Base-by-base conservation (phyloP, 2,888 invertebrate genomes). In the Tineola bisselliella region DNA sequence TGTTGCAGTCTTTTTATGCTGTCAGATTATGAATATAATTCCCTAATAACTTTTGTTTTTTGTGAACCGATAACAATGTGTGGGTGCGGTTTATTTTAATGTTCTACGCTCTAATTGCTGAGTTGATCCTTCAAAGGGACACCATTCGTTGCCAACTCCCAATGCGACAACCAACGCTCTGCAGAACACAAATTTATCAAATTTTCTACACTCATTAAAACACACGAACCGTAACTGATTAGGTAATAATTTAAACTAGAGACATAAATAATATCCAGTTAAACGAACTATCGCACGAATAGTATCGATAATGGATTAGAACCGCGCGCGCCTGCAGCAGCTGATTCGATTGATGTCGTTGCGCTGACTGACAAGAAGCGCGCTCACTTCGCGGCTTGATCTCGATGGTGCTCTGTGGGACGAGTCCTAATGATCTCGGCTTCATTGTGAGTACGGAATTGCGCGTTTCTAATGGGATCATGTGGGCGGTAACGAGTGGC, bases 311-410 rank as follows among this genome's bases (percentile, higher is more conserved):
- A 48, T 17, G 48, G 48, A 48, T 48, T 17, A 8, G 15, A 15
- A 17, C 68, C 18, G 43, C 44, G 71, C 74, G 69, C 75, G 72
- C 67, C 65, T 66, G 71, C 68, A 70, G 70, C 75, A 74, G 72
- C 77, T 74, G 70, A 76, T 75, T 79, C 73, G 75, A 74, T 75
- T 75, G 79, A 73, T 80, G 81, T 77, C 81, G 79, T 74, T 72
- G 78, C 67, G 68, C 68, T 74, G 79, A 84, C 84, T 84, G 84
- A 79, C 62, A 38, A 48, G 54, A 30, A 61, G 38, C 61, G 59
- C 25, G 59, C 19, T 54, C 48, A 25, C 54, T 25, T 58, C 76
- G 72, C 72, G 71, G 67, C 71, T 67, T 64, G 64, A 15, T 48
- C 19, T 12, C 52, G 52, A n/a, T 15, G 25, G 52, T 52, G 18